phyloP scores from a whole-genome alignment of 2,113 vertebrate species.

The Psophia crepitans region DNA sequence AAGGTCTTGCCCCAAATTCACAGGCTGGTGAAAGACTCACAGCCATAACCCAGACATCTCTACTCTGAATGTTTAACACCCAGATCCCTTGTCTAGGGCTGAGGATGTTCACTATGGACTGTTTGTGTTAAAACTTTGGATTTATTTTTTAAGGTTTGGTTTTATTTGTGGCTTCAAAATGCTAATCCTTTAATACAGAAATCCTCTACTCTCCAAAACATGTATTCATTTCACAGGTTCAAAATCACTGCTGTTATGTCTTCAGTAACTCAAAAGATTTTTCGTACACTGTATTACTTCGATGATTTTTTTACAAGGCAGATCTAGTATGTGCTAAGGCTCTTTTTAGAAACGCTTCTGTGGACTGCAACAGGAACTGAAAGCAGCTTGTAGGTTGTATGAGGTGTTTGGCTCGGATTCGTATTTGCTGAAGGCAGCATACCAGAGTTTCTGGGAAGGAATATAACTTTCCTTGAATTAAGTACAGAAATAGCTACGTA shows the following conservation, averaged over 20 bases:
- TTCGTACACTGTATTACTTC: not conserved
- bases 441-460: not conserved
- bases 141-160: not conserved
- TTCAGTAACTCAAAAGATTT: not conserved
- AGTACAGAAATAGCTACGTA: not conserved
- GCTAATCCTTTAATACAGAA: not conserved
- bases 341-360: not conserved
- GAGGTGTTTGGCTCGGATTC: not conserved
- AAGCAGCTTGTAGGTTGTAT: fast-evolving
- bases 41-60: not conserved
- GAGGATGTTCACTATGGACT: not conserved
- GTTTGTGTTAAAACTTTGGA: not conserved
- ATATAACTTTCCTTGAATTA: not conserved
- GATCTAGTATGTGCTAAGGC: no score
- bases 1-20: not conserved
- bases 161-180: not conserved
- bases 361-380: not conserved
- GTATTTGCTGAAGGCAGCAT: not conserved
- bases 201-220: not conserved
- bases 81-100: not conserved
- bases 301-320: not conserved
- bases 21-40: not conserved
- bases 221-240: fast-evolving
- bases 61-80: not conserved
- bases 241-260: not conserved